phyloP scores from a whole-genome alignment of 2,797 vertebrate species.

The Xenopus petersii region DNA sequence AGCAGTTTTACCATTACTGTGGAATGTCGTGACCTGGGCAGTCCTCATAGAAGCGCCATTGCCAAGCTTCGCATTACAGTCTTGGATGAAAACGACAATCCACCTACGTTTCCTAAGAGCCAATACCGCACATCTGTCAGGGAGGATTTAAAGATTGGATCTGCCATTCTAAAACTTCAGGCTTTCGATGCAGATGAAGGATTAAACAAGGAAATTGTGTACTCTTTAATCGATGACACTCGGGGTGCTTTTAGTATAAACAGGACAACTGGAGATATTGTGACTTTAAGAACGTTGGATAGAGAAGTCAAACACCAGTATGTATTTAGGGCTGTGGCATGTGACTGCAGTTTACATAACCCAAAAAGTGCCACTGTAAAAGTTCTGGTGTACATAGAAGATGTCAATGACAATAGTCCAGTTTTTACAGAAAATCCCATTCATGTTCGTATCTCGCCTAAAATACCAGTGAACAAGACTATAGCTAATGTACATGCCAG shows the following conservation, averaged over 20 bases:
- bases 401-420: conserved; percentile 85
- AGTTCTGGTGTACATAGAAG: conserved; percentile 75
- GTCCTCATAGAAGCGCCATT: conserved; percentile 65
- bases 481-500: conserved; percentile 66
- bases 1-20: conserved; percentile 78
- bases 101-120: conserved; percentile 69
- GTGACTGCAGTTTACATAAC: conserved; percentile 70
- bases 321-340: conserved; percentile 72
- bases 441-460: conserved; percentile 65
- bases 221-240: conserved; percentile 73
- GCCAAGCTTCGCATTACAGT: conserved; percentile 71
- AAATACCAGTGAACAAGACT: conserved; percentile 63
- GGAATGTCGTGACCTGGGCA: conserved; percentile 77
- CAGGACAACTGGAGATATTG: conserved; percentile 64
- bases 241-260: conserved; percentile 76
- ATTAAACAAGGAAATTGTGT: conserved; percentile 74
- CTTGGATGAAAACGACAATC: conserved; percentile 88
- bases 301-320: conserved; percentile 75
- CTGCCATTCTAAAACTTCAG: conserved; percentile 67
- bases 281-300: conserved; percentile 72
- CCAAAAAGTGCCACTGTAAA: conserved; percentile 71
- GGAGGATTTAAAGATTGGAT: conserved; percentile 75
- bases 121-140: conserved; percentile 73
- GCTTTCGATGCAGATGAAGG: conserved; percentile 81
- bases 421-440: conserved; percentile 74